Percentiles rank a stretch among this genome's conserved stretches.
phyloP scores from a whole-genome alignment of 1,140 invertebrate species.

The Cotesia vestalis region DNA sequence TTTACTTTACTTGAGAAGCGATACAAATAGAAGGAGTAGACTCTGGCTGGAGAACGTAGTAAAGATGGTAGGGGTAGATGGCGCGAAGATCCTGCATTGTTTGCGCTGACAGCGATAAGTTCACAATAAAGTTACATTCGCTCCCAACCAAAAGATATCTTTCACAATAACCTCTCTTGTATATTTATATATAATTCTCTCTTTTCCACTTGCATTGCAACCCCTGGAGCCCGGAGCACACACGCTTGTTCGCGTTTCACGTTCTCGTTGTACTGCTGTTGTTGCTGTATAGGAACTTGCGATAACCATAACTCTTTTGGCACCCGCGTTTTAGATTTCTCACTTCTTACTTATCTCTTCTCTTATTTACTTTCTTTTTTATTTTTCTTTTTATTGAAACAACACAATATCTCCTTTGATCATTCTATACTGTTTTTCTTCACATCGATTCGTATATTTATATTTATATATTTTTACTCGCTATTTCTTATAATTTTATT shows the following conservation, averaged over 20 bases:
- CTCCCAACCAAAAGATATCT: slow-evolving; percentile 50
- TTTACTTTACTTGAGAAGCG: no score
- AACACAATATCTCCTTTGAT: no score
- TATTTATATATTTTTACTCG: slow-evolving; percentile 28
- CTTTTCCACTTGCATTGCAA: slow-evolving; percentile 11
- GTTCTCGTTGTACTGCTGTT: background rate
- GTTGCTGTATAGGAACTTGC: slow-evolving; percentile 45
- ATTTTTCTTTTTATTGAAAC: background rate
- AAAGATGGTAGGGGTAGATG: slow-evolving; percentile 45
- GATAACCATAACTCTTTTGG: slow-evolving; percentile 52
- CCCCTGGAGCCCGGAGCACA: background rate
- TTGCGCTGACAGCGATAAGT: slow-evolving; percentile 64
- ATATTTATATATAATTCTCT: slow-evolving; percentile 6
- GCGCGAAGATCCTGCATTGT: slow-evolving; percentile 62
- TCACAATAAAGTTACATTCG: slow-evolving; percentile 63
- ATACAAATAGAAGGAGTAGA: slow-evolving; percentile 40
- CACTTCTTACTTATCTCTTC: background rate
- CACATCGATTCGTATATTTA: background rate
- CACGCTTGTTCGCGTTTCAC: slow-evolving; percentile 12
- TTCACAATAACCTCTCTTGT: slow-evolving; percentile 19
- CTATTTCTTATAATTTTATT: slow-evolving; percentile 9
- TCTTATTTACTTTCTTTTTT: background rate
- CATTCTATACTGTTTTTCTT: no score
- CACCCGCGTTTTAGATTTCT: slow-evolving; percentile 32
- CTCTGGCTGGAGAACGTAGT: slow-evolving; percentile 14